These are phyloP conservation scores for Ametastegia equiseti DNA, from an alignment of 2,888 invertebrate species.

Conservation along the genomic window DNA sequence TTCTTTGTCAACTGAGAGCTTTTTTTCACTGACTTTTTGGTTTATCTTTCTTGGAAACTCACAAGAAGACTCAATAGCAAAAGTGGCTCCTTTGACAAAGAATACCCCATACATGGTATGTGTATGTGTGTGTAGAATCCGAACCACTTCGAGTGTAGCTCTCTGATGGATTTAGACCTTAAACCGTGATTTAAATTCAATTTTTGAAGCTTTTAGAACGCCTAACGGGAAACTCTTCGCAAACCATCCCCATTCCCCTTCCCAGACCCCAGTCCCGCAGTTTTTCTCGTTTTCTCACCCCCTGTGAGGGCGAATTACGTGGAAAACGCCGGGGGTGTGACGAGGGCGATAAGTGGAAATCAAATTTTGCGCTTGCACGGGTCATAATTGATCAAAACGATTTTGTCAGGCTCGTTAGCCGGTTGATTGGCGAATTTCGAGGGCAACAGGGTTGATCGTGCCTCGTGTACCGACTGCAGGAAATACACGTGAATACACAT, in stretches of 20 bases:
- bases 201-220: background rate
- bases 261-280: no score
- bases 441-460: background rate
- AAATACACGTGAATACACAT: background rate
- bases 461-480: background rate
- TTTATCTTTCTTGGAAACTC: no score
- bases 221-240: background rate
- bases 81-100: no score
- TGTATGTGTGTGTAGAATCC: background rate
- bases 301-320: conserved; percentile 36
- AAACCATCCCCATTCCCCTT: no score
- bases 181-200: conserved; percentile 25
- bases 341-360: conserved; percentile 67
- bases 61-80: no score
- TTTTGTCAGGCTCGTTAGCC: conserved; percentile 42
- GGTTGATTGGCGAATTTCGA: conserved; percentile 28
- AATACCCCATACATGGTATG: no score
- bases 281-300: background rate
- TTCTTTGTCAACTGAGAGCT: no score
- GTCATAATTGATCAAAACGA: conserved; percentile 41
- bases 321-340: conserved; percentile 46
- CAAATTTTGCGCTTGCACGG: conserved; percentile 62
- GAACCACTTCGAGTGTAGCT: background rate
- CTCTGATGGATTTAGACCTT: background rate
- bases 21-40: no score